phyloP scores from a whole-genome alignment of 1,140 invertebrate genomes.

The Diachasma alloeum region DNA sequence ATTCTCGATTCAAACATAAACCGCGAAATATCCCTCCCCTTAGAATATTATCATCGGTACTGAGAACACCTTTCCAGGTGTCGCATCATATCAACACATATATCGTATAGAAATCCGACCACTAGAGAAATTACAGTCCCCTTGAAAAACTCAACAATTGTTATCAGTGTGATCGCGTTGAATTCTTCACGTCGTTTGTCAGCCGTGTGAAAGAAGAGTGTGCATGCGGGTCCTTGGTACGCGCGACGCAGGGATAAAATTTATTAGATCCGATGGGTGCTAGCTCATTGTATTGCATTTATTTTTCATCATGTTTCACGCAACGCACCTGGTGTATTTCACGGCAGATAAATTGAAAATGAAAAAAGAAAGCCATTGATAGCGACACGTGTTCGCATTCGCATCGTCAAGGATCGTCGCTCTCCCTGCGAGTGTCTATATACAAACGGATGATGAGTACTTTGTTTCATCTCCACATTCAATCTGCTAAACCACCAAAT shows the following conservation, averaged over 20 bases:
- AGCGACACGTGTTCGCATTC: slow-evolving; percentile 26
- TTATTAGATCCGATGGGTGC: slow-evolving; percentile 22
- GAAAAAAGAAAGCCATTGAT: slow-evolving; percentile 16
- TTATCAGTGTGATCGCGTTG: slow-evolving; percentile 21
- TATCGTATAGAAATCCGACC: background rate
- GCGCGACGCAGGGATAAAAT: slow-evolving; percentile 8
- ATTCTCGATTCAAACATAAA: too few species aligned
- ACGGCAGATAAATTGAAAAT: background rate
- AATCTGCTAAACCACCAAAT: background rate
- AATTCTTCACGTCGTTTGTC: slow-evolving; percentile 9
- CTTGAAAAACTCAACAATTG: slow-evolving; percentile 14
- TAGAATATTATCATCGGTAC: background rate
- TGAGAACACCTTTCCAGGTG: too few species aligned
- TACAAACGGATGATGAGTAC: too few species aligned
- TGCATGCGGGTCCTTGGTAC: slow-evolving; percentile 18
- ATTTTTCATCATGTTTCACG: slow-evolving; percentile 8
- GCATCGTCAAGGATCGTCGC: slow-evolving; percentile 14
- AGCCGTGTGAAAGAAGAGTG: slow-evolving; percentile 24
- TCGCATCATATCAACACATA: background rate
- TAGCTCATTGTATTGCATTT: background rate
- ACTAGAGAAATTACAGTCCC: background rate
- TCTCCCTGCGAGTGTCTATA: background rate
- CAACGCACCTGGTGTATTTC: background rate
- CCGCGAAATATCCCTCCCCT: background rate
- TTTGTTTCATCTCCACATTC: background rate